phyloP scores from a whole-genome alignment of 2,113 vertebrate species.

The Cyanoderma ruficeps region DNA sequence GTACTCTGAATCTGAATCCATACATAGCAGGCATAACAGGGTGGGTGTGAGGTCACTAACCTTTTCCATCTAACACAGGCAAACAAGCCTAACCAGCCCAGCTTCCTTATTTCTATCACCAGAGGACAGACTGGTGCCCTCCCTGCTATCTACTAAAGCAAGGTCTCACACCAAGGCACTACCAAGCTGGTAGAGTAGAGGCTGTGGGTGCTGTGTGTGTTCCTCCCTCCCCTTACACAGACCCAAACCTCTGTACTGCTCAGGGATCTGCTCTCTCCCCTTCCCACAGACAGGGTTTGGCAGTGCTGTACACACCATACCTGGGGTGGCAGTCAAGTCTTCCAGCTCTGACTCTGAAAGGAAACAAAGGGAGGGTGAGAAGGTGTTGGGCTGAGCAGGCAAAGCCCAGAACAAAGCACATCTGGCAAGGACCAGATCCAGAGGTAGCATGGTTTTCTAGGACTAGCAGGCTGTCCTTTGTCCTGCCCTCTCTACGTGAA shows the following conservation, averaged over 20 bases:
- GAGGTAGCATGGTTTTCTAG: not conserved
- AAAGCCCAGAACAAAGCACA: accelerated
- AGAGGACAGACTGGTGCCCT: not conserved
- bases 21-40: not conserved
- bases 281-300: not conserved
- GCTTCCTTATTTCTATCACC: not conserved
- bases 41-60: not conserved
- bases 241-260: not conserved
- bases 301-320: not conserved
- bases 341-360: slow-evolving; percentile 32
- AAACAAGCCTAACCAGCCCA: not conserved
- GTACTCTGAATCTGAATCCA: not conserved
- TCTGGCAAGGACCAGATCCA: not conserved
- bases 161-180: not conserved
- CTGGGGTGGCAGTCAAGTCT: not conserved
- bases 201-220: not conserved
- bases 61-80: not conserved
- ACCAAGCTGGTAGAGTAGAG: not conserved
- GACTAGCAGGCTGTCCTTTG: not conserved
- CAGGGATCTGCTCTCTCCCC: not conserved
- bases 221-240: not conserved
- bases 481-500: not conserved
- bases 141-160: not conserved
- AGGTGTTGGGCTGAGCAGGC: not conserved
- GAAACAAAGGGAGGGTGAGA: not conserved